Conservation (phyloP, 2,113 vertebrate species). For the Ptyas mucosa region DNA sequence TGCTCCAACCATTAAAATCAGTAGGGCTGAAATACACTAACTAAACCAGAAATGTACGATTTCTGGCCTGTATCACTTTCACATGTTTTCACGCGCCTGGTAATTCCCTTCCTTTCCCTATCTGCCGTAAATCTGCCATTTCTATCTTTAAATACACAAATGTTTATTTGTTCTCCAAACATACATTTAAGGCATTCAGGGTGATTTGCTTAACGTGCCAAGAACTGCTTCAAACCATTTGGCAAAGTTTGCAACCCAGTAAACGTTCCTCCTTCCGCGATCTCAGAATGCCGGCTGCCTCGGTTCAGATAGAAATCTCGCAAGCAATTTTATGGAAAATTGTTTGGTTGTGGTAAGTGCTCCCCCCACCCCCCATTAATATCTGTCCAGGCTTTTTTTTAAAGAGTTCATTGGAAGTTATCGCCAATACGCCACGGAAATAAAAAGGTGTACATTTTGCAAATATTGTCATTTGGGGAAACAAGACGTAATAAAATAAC, state of each 20-base stretch:
- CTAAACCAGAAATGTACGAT: neutral
- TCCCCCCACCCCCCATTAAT: too few relatives aligned
- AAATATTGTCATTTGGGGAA: neutral
- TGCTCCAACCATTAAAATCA: neutral
- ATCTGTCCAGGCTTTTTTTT: neutral
- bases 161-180: neutral
- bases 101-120: neutral
- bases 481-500: neutral
- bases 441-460: neutral
- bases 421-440: neutral
- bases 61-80: neutral
- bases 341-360: neutral
- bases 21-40: neutral
- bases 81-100: too few relatives aligned
- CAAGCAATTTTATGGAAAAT: neutral
- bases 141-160: neutral
- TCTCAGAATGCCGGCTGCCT: neutral
- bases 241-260: neutral
- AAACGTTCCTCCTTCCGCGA: rapidly evolving
- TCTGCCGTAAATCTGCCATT: neutral
- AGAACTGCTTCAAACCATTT: neutral
- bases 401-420: neutral
- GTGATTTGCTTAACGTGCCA: neutral
- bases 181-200: neutral
- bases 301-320: neutral